A percentile compares a stretch with the other conserved stretches of the same genome.
Conservation (phyloP, 2,113 vertebrate species). For the Rhynchomys soricoides region DNA sequence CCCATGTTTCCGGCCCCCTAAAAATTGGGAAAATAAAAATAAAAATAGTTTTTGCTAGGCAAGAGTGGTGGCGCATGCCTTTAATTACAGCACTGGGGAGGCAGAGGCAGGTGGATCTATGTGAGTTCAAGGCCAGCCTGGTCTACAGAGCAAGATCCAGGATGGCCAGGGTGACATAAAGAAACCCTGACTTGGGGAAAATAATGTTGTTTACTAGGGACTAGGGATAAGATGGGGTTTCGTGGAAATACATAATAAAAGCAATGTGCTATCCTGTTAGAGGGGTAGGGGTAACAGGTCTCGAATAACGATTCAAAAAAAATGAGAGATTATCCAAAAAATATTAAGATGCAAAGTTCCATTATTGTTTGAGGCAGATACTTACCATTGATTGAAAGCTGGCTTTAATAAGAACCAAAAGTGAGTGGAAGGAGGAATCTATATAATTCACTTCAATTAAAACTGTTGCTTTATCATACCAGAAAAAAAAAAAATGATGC, state of each 20-base stretch:
- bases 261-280: neutral
- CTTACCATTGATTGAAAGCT: conserved; percentile 22
- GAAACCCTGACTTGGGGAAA: neutral
- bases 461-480: conserved; percentile 32
- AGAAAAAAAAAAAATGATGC: neutral
- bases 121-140: neutral
- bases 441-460: neutral
- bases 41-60: neutral
- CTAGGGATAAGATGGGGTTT: neutral
- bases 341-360: neutral
- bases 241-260: neutral
- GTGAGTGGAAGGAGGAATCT: neutral
- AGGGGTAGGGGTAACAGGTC: neutral
- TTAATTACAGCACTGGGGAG: neutral
- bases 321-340: neutral
- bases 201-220: neutral
- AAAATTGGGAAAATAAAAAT: neutral
- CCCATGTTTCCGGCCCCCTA: neutral
- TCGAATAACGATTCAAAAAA: neutral
- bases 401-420: conserved; percentile 9
- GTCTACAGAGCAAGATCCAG: neutral
- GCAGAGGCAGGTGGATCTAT: neutral
- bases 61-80: neutral
- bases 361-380: conserved; percentile 9
- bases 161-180: neutral